phyloP scores from a whole-genome alignment of 1,140 invertebrate species.

The Epicauta chinensis region DNA sequence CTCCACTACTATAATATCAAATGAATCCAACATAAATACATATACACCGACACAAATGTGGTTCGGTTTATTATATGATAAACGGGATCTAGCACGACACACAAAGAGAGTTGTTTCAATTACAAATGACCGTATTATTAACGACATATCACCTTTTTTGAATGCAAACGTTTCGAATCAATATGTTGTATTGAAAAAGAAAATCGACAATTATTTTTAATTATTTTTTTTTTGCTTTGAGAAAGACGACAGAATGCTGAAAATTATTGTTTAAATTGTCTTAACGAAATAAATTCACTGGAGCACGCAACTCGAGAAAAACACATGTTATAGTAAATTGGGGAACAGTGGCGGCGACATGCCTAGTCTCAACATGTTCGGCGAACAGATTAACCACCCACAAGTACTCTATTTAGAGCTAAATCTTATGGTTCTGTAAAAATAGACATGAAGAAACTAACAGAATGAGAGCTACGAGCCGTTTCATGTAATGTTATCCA shows the following conservation, averaged over 20 bases:
- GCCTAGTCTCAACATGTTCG: too few species aligned
- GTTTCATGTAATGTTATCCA: too few species aligned
- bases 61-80: not conserved
- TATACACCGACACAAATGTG: too few species aligned
- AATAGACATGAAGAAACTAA: too few species aligned
- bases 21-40: conserved; percentile 1
- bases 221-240: not conserved
- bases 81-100: not conserved
- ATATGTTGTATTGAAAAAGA: too few species aligned
- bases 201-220: too few species aligned
- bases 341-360: not conserved
- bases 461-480: too few species aligned
- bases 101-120: conserved; percentile 26
- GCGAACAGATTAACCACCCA: too few species aligned
- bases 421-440: too few species aligned
- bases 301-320: conserved; percentile 19
- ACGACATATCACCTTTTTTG: conserved; percentile 1
- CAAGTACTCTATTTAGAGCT: too few species aligned
- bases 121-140: conserved; percentile 27
- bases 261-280: conserved; percentile 7
- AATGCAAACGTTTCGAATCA: too few species aligned
- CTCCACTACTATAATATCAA: conserved; percentile 10
- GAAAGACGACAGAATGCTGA: not conserved
- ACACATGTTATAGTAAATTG: conserved; percentile 2
- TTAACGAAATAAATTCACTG: conserved; percentile 15